Base-by-base conservation (phyloP, 2,797 vertebrate species). In the Xiphorhynchus erythropygius region DNA sequence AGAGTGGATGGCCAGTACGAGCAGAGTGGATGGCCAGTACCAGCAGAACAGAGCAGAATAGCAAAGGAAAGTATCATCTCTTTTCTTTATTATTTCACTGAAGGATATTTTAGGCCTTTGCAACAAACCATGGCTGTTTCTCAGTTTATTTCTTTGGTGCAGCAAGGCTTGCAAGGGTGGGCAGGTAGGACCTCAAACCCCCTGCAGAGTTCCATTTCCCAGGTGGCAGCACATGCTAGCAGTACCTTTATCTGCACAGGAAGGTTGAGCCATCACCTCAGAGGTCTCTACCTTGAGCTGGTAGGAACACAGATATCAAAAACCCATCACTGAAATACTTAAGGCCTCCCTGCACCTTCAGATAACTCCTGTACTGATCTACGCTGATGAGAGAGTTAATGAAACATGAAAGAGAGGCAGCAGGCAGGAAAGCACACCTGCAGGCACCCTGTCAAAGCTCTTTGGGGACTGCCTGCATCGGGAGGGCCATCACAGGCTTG, bases 401-500 rank as follows among this genome's bases (percentile, higher is more conserved):
- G 91, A 92, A n/a, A 59, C 73, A 49, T 10, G 49, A 81, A 67
- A 86, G 84, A 60, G 81, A 89, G 64, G 37, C 33, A 33, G 24
- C 8, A 0, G 76, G 78, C 91, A 96, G 95, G 95, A 94, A 96
- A 82, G 87, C 95, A 91, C 95, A 96, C 96, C 94, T 97, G 96
- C 95, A 94, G 78, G 24, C 73, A 23, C 13, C 27, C 92, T 65
- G 84, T 92, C 79, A 91, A 85, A 89, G 47, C 28, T 90, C 81
- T 90, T 77, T 73, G 1, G 27, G 70, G 78, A 64, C 84, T 94
- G 87, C 57, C 87, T 93, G 59, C 80, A 42, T 85, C 3, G 0
- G 84, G 71, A 94, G 92, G 80, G 76, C 82, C 79, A 47, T 1
- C 0, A 67, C 63, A 56, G 70, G 57, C 93, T 84, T 11, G 35